A percentile compares a stretch with the other conserved stretches of the same genome.
Conservation (phyloP, 2,113 vertebrate genomes). For the Scophthalmus maximus region DNA sequence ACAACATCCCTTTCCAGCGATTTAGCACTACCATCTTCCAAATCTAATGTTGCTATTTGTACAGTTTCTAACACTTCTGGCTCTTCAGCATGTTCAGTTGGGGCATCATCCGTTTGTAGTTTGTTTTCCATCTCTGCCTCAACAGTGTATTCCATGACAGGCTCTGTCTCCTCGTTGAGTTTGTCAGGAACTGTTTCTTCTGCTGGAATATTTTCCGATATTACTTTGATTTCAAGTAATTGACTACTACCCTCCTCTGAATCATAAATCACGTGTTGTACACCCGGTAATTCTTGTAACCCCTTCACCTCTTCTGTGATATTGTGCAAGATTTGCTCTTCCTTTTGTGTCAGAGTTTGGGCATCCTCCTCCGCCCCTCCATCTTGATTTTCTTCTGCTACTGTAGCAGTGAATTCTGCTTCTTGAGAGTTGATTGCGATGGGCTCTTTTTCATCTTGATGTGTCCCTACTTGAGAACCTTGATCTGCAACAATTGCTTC, state of each 20-base stretch:
- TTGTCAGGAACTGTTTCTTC: slow-evolving; percentile 33
- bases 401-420: slow-evolving; percentile 5
- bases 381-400: slow-evolving; percentile 12
- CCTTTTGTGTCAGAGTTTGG: slow-evolving; percentile 20
- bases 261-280: too few species aligned
- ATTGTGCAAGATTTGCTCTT: slow-evolving; percentile 18
- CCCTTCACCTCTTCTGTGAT: slow-evolving; percentile 14
- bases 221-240: slow-evolving; percentile 12
- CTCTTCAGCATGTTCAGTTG: neutral
- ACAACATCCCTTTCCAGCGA: slow-evolving; percentile 13
- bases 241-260: slow-evolving; percentile 12
- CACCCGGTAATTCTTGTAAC: too few species aligned
- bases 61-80: neutral
- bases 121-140: slow-evolving; percentile 42
- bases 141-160: slow-evolving; percentile 18
- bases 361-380: neutral
- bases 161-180: slow-evolving; percentile 7
- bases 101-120: neutral
- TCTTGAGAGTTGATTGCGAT: slow-evolving; percentile 17
- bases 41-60: slow-evolving; percentile 1
- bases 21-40: slow-evolving; percentile 5
- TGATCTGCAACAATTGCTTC: neutral
- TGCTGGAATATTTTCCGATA: slow-evolving; percentile 16
- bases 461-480: neutral
- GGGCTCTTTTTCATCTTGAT: slow-evolving; percentile 23